Evolutionary conservation across 2,888 invertebrate species (phyloP).

Genomic region (Tenthredo notha): DNA sequence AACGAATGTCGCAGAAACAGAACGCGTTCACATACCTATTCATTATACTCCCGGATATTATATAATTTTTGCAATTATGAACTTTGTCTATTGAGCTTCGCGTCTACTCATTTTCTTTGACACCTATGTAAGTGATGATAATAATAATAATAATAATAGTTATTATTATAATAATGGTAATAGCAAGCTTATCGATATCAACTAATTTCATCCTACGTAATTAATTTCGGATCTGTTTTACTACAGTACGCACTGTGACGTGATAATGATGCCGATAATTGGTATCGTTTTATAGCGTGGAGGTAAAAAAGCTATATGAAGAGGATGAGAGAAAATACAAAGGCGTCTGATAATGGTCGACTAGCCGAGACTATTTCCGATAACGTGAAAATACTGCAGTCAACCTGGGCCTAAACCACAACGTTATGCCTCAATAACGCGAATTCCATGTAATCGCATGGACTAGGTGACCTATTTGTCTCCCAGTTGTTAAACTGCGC

Average conservation of each 20-base stretch:
- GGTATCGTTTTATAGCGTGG: not conserved
- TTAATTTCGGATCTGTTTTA: not conserved
- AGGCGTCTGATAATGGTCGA: not conserved
- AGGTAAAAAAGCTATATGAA: not conserved
- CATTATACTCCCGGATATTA: not conserved
- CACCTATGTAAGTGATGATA: not conserved
- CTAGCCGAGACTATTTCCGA: constrained; percentile 28
- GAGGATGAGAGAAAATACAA: not conserved
- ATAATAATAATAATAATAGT: not conserved
- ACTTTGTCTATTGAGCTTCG: not conserved
- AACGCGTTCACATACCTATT: constrained; percentile 1
- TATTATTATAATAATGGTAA: not conserved
- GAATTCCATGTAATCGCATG: constrained; percentile 8
- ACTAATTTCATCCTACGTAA: not conserved
- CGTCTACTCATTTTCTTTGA: not conserved
- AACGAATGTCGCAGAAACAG: not conserved
- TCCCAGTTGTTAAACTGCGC: constrained; percentile 22
- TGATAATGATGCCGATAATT: constrained; percentile 15
- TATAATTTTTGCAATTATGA: constrained; percentile 18
- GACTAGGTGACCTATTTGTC: not conserved
- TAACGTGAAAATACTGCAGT: constrained; percentile 28
- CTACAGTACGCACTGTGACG: not conserved
- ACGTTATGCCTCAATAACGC: constrained; percentile 14
- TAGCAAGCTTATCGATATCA: not conserved
- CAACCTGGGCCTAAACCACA: not conserved